Base-by-base conservation (phyloP, 1,140 invertebrate genomes). In the Drosophila mauritiana region DNA sequence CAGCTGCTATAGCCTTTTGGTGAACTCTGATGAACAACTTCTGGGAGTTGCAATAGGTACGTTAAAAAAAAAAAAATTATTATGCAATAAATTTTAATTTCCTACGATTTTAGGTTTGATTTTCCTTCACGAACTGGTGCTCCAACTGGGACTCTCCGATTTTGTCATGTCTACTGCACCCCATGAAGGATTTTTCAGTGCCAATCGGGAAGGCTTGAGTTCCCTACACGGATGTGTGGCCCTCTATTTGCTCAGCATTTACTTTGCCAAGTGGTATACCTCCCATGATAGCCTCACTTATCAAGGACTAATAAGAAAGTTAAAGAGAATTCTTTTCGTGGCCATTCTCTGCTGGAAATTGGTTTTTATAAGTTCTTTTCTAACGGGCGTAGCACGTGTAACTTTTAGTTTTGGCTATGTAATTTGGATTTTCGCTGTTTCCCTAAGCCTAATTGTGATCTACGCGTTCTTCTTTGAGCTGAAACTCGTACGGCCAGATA, bases 181-280 rank as follows among this genome's bases (percentile, higher is more conserved):
- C 0, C 93, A 95, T 51, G 89, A 92, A 25, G 94, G 94, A 78
- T 94, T 98, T 51, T 43, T 98, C 0, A 93, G 94, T 62, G 96
- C 97, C 0, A 99, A 99, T 92, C 94, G 97, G 74, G 98, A 99
- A 94, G 98, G 98, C 0, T 93, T 99, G 40, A 94, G 95, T 36
- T 98, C 98, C 0, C 93, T 95, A 31, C 92, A 96, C 3, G 98
- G 98, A 2, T 99, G 98, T 92, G 91, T 98, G 12, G 94, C 95
- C 4, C 91, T 99, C 1, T 98, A 98, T 91, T 93, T 98, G 54
- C 93, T 95, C 78, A 95, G 95, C 46, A 94, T 96, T 36, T 94
- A 95, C 74, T 85, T 97, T 68, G 55, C 77, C 27, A 80, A 62
- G 7, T 89, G 84, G 84, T 89, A 83, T 43, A 74, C 40, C 15